Evolutionary conservation across 2,888 invertebrate genomes (phyloP).

Genomic region (Conistra vaccinii): DNA sequence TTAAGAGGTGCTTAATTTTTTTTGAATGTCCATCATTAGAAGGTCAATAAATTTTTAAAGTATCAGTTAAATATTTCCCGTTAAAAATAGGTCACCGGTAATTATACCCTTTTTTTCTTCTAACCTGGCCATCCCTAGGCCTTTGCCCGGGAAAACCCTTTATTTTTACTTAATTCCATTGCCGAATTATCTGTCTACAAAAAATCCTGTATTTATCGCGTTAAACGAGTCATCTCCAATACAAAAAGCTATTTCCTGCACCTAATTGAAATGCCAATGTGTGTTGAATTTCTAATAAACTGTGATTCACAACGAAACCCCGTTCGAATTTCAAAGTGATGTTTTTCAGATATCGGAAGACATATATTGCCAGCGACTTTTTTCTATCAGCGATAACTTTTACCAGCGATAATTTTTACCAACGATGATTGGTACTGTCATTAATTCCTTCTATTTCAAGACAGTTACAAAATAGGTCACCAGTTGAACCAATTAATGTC

Average conservation of each 20-base stretch:
- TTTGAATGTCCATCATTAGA: too few relatives aligned
- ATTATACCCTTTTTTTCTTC: too few relatives aligned
- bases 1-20: too few relatives aligned
- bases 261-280: neutral
- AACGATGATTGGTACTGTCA: neutral
- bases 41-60: too few relatives aligned
- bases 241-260: neutral
- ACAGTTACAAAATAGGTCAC: neutral
- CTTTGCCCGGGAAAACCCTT: too few relatives aligned
- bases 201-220: neutral
- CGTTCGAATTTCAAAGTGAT: neutral
- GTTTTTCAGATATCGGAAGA: neutral
- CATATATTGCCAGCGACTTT: neutral
- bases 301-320: neutral
- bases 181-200: neutral
- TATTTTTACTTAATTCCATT: neutral
- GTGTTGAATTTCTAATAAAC: slow-evolving; percentile 25
- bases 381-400: neutral
- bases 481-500: neutral
- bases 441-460: neutral
- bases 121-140: too few relatives aligned
- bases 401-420: neutral
- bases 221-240: neutral
- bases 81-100: neutral
- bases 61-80: too few relatives aligned